Base-by-base conservation (phyloP, 1,140 invertebrate genomes). In the Sinonovacula constricta region DNA sequence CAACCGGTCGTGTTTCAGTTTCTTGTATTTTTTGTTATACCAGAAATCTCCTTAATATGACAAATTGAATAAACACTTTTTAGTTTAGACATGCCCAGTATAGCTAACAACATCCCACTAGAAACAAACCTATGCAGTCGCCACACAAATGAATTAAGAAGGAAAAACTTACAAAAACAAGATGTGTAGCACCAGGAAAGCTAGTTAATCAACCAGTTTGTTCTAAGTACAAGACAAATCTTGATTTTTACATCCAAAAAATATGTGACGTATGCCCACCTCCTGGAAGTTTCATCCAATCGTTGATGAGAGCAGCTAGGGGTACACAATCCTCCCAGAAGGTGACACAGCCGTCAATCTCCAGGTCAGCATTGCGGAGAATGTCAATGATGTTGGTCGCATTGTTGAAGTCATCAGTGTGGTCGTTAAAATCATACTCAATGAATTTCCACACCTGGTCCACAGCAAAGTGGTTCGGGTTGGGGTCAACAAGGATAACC, bases 291-390 rank as follows among this genome's bases (percentile, higher is more conserved):
- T 57, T 26, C 28, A 83, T 49, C 53, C 49, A 31, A 18, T 78
- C 69, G n/a, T 63, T 79, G 1, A 85, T 67, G 15, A 68, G 66
- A 14, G 84, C 82, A 0, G 81, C 65, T 14, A 86, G 49, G 3
- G 82, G 83, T 4, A 66, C 79, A 66, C 79, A 83, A 30, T 84
- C 84, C 45, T 86, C 84, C 81, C 81, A 84, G 54, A 86, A 82
- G 2, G 84, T 84, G 7, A 79, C 10, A 66, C 84, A 86, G 0
- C 84, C 84, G 56, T 86, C 81, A 3, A 80, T 56, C 1, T 49
- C 18, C 3, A 81, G 34, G 0, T 66, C 33, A 3, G 34, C 26
- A 3, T 63, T 18, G 28, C 68, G 31, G 0, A 86, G 60, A 14
- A 77, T 57, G 22, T 82, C 45, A n/a, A 77, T 75, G 24, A 86